Evolutionary conservation across 2,888 invertebrate species (phyloP).

Genomic region (Atherix ibis): DNA sequence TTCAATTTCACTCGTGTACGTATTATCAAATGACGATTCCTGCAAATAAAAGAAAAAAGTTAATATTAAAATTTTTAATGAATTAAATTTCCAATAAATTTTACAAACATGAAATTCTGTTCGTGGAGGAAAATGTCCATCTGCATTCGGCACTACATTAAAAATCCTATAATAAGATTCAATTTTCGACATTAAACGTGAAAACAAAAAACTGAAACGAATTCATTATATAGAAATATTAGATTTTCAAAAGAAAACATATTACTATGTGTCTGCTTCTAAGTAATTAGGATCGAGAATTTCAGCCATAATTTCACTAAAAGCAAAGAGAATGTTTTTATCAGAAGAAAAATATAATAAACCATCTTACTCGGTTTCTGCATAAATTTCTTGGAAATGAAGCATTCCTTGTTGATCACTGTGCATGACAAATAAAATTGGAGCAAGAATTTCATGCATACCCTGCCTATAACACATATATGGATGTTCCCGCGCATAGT

Average conservation of each 20-base stretch:
- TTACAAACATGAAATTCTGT: constrained; percentile 9
- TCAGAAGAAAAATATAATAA: constrained; percentile 3
- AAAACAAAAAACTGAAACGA: constrained; percentile 41
- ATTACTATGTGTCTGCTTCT: constrained; percentile 68
- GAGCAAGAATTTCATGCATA: constrained; percentile 77
- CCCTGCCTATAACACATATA: constrained; percentile 65
- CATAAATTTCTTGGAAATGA: constrained; percentile 39
- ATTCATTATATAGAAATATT: neutral
- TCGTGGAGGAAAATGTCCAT: constrained; percentile 34
- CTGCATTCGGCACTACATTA: constrained; percentile 36
- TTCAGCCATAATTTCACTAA: constrained; percentile 45
- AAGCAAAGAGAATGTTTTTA: constrained; percentile 19
- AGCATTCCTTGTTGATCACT: constrained; percentile 54
- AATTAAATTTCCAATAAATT: neutral
- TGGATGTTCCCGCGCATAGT: constrained; percentile 49
- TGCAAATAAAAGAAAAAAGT: constrained; percentile 2
- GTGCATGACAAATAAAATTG: constrained; percentile 58
- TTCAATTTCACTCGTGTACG: constrained; percentile 33
- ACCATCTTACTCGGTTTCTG: constrained; percentile 23
- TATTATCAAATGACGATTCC: constrained; percentile 8
- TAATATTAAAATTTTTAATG: neutral
- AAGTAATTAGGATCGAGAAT: constrained; percentile 51
- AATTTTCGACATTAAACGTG: constrained; percentile 44
- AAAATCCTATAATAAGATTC: constrained; percentile 48
- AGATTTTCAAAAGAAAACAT: constrained; percentile 5